Percentiles rank a stretch among this genome's conserved stretches.
Conservation (phyloP, 2,113 vertebrate species). For the Xenopus laevis region DNA sequence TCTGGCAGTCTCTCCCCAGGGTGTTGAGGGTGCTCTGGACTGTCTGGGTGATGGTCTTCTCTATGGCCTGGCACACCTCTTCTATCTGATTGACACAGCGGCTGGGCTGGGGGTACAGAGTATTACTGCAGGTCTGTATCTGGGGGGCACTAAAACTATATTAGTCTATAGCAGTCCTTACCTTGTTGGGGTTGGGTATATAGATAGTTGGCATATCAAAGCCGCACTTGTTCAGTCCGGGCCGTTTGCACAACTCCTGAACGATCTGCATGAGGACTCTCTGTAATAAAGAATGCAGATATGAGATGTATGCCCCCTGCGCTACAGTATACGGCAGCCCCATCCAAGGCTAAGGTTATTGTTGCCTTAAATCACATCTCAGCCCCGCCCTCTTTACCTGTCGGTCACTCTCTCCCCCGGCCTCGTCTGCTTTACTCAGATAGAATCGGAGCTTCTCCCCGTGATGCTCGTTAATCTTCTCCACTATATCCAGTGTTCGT, state of each 20-base stretch:
- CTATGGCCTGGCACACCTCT: conserved; percentile 69
- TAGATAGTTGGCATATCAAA: conserved; percentile 83
- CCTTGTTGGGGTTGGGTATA: conserved; percentile 55
- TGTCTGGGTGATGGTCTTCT: conserved; percentile 75
- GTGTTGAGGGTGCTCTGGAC: conserved; percentile 78
- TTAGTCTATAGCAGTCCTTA: too few relatives aligned
- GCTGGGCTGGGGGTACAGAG: conserved; percentile 57
- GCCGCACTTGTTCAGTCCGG: conserved; percentile 77
- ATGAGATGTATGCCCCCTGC: not conserved
- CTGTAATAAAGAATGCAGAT: conserved; percentile 49
- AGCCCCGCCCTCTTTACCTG: conserved; percentile 66
- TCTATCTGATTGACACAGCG: conserved; percentile 79
- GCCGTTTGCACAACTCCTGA: conserved; percentile 77
- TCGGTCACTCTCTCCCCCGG: conserved; percentile 71
- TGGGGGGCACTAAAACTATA: too few relatives aligned
- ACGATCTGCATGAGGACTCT: conserved; percentile 83
- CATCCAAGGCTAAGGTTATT: too few relatives aligned
- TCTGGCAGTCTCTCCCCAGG: conserved; percentile 74
- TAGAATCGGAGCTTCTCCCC: conserved; percentile 73
- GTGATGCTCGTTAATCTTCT: conserved; percentile 70
- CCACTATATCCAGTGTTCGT: conserved; percentile 77
- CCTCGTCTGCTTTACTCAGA: conserved; percentile 78
- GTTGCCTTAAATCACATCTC: too few relatives aligned
- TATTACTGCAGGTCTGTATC: too few relatives aligned
- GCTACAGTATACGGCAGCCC: too few relatives aligned